These are phyloP conservation scores for Polypedilum vanderplanki DNA, from an alignment of 1,140 invertebrate species.

Conservation along the genomic window DNA sequence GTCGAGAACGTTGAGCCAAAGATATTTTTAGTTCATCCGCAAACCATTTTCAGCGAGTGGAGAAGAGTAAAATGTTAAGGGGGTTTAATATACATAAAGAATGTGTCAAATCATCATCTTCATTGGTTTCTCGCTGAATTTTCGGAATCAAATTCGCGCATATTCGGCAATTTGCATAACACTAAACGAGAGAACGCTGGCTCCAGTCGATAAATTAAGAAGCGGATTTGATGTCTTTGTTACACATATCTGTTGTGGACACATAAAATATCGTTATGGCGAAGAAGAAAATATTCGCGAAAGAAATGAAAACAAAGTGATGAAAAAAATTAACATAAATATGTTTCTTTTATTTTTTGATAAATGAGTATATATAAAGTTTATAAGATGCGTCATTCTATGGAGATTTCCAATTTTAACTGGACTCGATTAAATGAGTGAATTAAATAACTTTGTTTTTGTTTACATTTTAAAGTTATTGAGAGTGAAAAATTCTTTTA, in stretches of 20 bases:
- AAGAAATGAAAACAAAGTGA: background rate
- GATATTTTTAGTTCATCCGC: constrained; percentile 6
- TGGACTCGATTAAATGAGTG: no score
- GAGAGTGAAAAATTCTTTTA: no score
- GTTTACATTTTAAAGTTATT: no score
- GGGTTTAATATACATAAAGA: background rate
- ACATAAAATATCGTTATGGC: background rate
- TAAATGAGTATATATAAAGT: no score
- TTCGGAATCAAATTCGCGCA: background rate
- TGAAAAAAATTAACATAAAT: background rate
- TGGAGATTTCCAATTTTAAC: no score
- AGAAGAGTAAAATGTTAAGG: no score
- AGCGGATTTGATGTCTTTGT: constrained; percentile 22
- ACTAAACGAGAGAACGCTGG: background rate
- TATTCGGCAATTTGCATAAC: background rate
- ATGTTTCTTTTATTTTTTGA: no score
- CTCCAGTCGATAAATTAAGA: constrained; percentile 26
- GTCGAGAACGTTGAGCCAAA: background rate
- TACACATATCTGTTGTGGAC: constrained; percentile 9
- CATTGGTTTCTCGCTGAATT: background rate
- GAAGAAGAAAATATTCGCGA: background rate
- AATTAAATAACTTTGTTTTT: no score
- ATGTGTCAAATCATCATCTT: constrained; percentile 6
- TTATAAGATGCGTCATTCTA: no score
- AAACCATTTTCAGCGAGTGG: background rate